Evolutionary conservation across 1,140 invertebrate species (phyloP), one percentile per base, ranked within the genome.

Genomic region (Musca vetustissima): DNA sequence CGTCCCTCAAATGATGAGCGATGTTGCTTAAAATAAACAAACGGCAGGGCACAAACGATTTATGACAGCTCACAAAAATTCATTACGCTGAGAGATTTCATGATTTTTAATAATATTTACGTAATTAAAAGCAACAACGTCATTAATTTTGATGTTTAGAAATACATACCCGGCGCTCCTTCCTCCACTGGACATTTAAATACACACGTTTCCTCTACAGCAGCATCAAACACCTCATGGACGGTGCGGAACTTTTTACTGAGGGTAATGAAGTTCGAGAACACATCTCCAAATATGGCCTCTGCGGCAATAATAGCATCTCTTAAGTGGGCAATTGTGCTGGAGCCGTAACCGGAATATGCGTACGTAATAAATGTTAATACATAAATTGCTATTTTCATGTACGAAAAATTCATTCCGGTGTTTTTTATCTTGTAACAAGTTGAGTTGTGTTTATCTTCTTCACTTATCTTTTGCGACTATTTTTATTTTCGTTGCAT

Each of bases 181-280:
- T 78, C 78, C 1, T 75, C 71, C 75, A 83, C 84, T 8, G 91
- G 89, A 82, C 93, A 95, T 67, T 86, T 83, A 79, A 87, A 94
- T 32, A 91, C 81, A 75, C 93, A 95, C 57, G 91, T 86, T 80
- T 95, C 93, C 74, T 93, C 92, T 13, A 93, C 89, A 14, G 92
- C 91, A 4, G 91, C 91, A 81, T 94, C 90, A 68, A 94, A 90
- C 6, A 94, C 89, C 69, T 94, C 91, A 75, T 94, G 90, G 48
- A 93, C 86, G 6, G 88, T 89, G 73, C 88, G 88, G 73, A 94
- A 90, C 74, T 91, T 92, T 69, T 88, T 87, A 17, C 88, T 89
- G 7, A 94, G 86, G n/a, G 89, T 91, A 61, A 92, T 89, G 8
- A 90, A 85, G 82, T 93, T 93, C 70, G 87, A 83, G 70, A 93